Evolutionary conservation across 2,888 invertebrate genomes (phyloP).

Genomic region (Erannis defoliaria): DNA sequence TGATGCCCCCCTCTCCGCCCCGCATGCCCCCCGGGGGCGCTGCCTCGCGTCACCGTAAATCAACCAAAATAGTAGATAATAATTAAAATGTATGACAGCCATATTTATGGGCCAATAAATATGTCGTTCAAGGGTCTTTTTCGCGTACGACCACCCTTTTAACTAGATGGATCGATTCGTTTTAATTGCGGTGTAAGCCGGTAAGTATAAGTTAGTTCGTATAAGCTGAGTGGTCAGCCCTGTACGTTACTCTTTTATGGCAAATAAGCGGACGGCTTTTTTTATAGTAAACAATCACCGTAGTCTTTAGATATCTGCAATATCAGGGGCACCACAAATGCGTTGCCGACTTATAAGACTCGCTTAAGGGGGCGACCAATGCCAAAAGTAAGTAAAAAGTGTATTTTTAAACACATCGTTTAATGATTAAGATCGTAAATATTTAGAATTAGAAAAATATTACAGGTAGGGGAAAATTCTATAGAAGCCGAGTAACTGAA

Average conservation of each 20-base stretch:
- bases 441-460: too few species aligned
- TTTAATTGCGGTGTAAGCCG: constrained; percentile 14
- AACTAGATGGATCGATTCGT: constrained; percentile 30
- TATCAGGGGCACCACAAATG: too few species aligned
- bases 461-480: too few species aligned
- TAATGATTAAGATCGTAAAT: too few species aligned
- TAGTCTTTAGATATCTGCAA: too few species aligned
- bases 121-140: constrained; percentile 62
- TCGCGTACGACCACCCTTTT: constrained; percentile 41
- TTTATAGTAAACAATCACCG: too few species aligned
- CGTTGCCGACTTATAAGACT: too few species aligned
- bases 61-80: constrained; percentile 69
- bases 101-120: constrained; percentile 74
- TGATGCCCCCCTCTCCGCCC: constrained; percentile 35
- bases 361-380: too few species aligned
- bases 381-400: too few species aligned
- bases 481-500: too few species aligned
- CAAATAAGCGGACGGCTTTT: too few species aligned
- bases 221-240: background rate
- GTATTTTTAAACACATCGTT: too few species aligned
- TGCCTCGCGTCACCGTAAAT: constrained; percentile 50
- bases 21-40: constrained; percentile 25
- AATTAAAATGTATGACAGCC: constrained; percentile 74
- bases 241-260: background rate
- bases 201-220: background rate